Conservation (phyloP, 2,797 vertebrate species). For the Orientallactaga sibirica region DNA sequence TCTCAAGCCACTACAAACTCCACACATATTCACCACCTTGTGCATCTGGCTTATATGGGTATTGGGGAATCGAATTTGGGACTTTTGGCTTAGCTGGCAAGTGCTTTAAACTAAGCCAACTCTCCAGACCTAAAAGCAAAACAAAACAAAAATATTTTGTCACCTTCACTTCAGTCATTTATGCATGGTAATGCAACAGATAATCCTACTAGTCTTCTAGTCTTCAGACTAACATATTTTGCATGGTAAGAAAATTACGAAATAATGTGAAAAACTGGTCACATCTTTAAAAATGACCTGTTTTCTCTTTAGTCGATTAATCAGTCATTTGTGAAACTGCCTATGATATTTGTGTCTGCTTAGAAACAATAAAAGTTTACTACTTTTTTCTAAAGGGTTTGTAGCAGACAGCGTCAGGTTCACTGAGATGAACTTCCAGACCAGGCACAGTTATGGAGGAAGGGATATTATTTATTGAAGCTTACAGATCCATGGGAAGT, state of each 20-base stretch:
- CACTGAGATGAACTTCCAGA: too few species aligned
- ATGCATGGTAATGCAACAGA: not conserved
- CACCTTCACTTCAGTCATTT: not conserved
- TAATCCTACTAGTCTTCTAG: slow-evolving; percentile 21
- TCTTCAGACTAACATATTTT: slow-evolving; percentile 1
- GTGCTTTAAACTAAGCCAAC: too few species aligned
- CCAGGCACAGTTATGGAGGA: too few species aligned
- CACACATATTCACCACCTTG: too few species aligned
- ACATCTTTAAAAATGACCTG: slow-evolving; percentile 49
- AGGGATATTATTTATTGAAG: too few species aligned
- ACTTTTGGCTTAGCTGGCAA: too few species aligned
- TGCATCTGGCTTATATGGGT: too few species aligned
- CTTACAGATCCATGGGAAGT: too few species aligned
- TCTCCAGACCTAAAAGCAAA: too few species aligned
- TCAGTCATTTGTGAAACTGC: slow-evolving; percentile 46
- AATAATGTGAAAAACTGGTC: slow-evolving; percentile 9
- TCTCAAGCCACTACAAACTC: too few species aligned
- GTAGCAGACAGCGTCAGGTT: too few species aligned
- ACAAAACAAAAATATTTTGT: not conserved
- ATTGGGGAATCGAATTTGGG: too few species aligned
- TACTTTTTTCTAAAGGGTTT: slow-evolving; percentile 47
- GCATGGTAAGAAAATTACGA: slow-evolving; percentile 18
- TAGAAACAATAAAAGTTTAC: slow-evolving; percentile 62
- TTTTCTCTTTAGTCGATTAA: slow-evolving; percentile 51
- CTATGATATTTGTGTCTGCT: slow-evolving; percentile 65